Base-by-base conservation (phyloP, 92 coral and sea anemone species). In the Zoanthus sociatus region DNA sequence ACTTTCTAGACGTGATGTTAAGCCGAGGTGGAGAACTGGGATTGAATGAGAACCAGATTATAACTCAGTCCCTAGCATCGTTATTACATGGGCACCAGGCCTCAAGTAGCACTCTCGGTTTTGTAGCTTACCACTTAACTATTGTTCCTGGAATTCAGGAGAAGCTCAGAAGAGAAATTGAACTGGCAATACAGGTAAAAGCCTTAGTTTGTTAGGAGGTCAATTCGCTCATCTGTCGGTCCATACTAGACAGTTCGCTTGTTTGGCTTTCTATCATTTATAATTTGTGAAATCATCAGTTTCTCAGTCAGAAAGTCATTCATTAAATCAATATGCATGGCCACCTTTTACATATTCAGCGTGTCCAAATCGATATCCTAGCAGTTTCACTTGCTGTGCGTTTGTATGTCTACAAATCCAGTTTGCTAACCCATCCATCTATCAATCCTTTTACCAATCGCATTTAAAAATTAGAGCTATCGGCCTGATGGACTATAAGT, bases 101-200 rank as follows among this genome's bases (percentile, higher is more conserved):
- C 56, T 61, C 73, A n/a, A n/a, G 84, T 14, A 61, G 61, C 53
- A 61, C 84, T 37, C 84, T 79, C 64, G 72, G 73, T 79, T 79
- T 61, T 56, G 47, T 68, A 37, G 73, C 48, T 47, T 79, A 79
- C 20, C 72, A 79, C 58, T 48, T 79, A 37, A 73, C 84, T n/a
- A 64, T 37, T 79, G 44, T 61, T 37, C 84, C 73, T 6, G 73
- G 64, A 69, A 79, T 79, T 61, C 84, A 79, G 26, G 84, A 79
- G 73, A 54, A 61, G 30, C 84, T 79, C 45, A 50, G 73, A 45
- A 12, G 53, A 30, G 84, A 79, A 60, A 63, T 63, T 13, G 73
- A 63, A 37, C 12, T 44, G 12, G 14, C 44, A 6, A 63, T 64
- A 45, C 32, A 79, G 26, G 84, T 66, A 79, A 79, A 73, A 12